These are phyloP conservation scores for Selene dorsalis DNA, from an alignment of 2,797 vertebrate genomes.

Conservation along the genomic window DNA sequence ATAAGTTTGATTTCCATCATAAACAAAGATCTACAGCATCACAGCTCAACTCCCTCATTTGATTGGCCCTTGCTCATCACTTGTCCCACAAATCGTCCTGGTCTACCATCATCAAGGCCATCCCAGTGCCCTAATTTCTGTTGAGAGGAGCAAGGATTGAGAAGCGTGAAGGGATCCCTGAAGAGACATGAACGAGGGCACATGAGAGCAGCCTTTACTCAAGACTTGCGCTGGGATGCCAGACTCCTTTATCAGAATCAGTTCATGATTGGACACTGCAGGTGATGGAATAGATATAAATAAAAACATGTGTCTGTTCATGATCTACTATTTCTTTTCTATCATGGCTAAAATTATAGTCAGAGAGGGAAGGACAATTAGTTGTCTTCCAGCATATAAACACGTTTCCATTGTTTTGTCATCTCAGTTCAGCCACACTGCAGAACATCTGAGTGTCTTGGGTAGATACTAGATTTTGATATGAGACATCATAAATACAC, in stretches of 20 bases:
- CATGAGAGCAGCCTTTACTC: background rate
- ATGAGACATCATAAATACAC: background rate
- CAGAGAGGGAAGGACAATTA: background rate
- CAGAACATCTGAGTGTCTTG: background rate
- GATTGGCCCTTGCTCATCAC: background rate
- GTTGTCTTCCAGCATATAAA: conserved; percentile 4
- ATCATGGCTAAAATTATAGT: background rate
- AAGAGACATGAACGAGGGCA: background rate
- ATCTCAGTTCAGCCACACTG: background rate
- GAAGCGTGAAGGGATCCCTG: background rate
- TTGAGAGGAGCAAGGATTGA: background rate
- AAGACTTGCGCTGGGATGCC: background rate
- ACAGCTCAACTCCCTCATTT: background rate
- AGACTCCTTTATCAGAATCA: background rate
- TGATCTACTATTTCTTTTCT: too few species aligned
- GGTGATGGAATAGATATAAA: background rate
- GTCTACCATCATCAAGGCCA: background rate
- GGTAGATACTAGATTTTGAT: background rate
- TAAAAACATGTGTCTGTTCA: background rate
- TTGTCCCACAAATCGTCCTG: background rate
- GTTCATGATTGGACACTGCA: background rate
- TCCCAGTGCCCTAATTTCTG: background rate
- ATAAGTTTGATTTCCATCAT: background rate
- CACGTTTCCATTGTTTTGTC: background rate
- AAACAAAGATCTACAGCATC: background rate